phyloP scores from a whole-genome alignment of 2,888 invertebrate species.

The Eurytoma californica region DNA sequence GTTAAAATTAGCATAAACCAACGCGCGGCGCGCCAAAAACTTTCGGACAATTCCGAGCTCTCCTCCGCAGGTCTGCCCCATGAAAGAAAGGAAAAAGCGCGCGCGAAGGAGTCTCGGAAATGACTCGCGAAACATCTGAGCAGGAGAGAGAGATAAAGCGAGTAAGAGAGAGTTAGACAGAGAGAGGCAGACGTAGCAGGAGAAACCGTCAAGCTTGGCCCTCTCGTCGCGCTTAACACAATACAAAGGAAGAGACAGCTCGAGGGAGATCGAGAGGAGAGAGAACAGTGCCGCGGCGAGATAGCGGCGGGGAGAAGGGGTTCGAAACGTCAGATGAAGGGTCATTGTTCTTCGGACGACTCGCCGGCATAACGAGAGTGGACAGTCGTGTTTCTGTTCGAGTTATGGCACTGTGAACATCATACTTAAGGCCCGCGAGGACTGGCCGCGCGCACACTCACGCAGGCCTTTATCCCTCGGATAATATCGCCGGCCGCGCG shows the following conservation, averaged over 20 bases:
- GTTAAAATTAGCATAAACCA: constrained; percentile 47
- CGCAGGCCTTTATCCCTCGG: constrained; percentile 31
- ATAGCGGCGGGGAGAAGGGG: neutral
- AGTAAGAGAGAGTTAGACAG: too few species aligned
- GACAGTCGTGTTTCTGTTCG: constrained; percentile 54
- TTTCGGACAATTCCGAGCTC: constrained; percentile 17
- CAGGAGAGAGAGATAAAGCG: too few species aligned
- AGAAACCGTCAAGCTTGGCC: neutral
- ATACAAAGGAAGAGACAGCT: constrained; percentile 43
- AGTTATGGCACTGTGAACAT: constrained; percentile 55
- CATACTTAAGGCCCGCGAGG: constrained; percentile 50
- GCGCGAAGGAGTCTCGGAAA: constrained; percentile 14
- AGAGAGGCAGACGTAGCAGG: too few species aligned
- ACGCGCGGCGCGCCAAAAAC: constrained; percentile 24
- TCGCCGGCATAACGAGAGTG: constrained; percentile 53
- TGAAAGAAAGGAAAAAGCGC: constrained; percentile 5
- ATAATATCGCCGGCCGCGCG: constrained; percentile 34
- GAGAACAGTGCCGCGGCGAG: constrained; percentile 12
- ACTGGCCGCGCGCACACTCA: neutral
- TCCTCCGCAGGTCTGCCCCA: neutral
- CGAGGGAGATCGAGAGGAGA: constrained; percentile 8
- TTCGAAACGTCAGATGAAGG: constrained; percentile 49
- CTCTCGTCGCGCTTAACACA: constrained; percentile 36
- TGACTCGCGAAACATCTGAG: constrained; percentile 7
- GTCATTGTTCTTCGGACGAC: constrained; percentile 54